These are phyloP conservation scores for Danionella cerebrum DNA, from an alignment of 2,113 vertebrate genomes.

Conservation along the genomic window DNA sequence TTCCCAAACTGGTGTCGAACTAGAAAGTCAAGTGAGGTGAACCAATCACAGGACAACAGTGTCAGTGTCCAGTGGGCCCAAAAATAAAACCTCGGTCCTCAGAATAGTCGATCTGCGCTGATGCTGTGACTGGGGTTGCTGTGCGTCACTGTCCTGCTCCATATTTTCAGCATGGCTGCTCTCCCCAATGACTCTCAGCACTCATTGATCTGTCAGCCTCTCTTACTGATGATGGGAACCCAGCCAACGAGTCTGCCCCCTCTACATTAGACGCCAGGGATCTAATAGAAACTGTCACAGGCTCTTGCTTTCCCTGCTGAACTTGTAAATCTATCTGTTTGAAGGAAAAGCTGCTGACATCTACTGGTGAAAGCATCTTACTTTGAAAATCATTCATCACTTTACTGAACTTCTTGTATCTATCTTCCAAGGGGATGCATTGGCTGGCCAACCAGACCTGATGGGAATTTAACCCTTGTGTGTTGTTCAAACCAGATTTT, in stretches of 20 bases:
- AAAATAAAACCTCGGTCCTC: slow-evolving; percentile 44
- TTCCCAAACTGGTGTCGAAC: not conserved
- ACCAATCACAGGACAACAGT: slow-evolving; percentile 53
- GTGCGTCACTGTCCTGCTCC: slow-evolving; percentile 63
- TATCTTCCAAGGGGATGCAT: not conserved
- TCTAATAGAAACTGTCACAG: not conserved
- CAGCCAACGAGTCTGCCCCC: not conserved
- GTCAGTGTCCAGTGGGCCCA: slow-evolving; percentile 54
- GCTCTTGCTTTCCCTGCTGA: not conserved
- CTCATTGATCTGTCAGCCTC: slow-evolving; percentile 51
- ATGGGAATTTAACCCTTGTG: too few species aligned
- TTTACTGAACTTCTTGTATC: not conserved
- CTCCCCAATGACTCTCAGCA: slow-evolving; percentile 57
- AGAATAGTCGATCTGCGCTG: slow-evolving; percentile 52
- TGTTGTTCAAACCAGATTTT: too few species aligned
- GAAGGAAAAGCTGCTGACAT: not conserved
- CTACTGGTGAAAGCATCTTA: not conserved
- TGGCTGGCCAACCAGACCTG: too few species aligned
- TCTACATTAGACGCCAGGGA: not conserved
- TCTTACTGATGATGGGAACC: slow-evolving; percentile 1
- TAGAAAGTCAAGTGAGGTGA: slow-evolving; percentile 50
- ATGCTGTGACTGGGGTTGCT: slow-evolving; percentile 34
- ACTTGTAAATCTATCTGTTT: not conserved
- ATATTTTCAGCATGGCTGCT: slow-evolving; percentile 68
- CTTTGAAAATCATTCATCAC: not conserved